phyloP scores from a whole-genome alignment of 2,888 invertebrate species.

The Xanthia icteritia region DNA sequence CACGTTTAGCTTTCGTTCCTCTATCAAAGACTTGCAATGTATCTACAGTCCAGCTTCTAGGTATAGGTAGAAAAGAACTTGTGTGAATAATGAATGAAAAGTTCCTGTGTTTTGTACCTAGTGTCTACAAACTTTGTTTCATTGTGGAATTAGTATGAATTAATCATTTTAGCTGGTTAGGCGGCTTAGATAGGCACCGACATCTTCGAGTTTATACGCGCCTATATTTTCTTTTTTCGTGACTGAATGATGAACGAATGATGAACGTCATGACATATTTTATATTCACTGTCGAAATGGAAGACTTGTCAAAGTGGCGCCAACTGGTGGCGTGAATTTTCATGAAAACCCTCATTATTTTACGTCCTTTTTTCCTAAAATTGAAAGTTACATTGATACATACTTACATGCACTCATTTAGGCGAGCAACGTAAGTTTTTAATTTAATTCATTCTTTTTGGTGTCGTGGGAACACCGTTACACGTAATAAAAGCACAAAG shows the following conservation, averaged over 20 bases:
- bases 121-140: not conserved
- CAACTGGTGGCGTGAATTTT: too few relatives aligned
- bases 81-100: not conserved
- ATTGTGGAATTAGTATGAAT: not conserved
- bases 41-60: not conserved
- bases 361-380: too few relatives aligned
- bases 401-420: not conserved
- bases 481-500: constrained; percentile 72
- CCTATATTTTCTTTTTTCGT: too few relatives aligned
- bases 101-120: not conserved
- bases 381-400: too few relatives aligned
- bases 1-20: not conserved
- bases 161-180: not conserved
- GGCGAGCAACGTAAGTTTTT: constrained; percentile 23
- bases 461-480: constrained; percentile 47
- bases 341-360: too few relatives aligned
- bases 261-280: too few relatives aligned
- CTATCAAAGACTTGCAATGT: too few relatives aligned
- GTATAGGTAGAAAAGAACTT: not conserved
- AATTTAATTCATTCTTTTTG: constrained; percentile 42
- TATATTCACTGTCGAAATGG: too few relatives aligned
- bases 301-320: too few relatives aligned
- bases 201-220: not conserved
- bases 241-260: too few relatives aligned
- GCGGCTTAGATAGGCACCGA: not conserved